These are phyloP conservation scores for Poecile atricapillus DNA, from an alignment of 2,113 vertebrate genomes.

Conservation along the genomic window DNA sequence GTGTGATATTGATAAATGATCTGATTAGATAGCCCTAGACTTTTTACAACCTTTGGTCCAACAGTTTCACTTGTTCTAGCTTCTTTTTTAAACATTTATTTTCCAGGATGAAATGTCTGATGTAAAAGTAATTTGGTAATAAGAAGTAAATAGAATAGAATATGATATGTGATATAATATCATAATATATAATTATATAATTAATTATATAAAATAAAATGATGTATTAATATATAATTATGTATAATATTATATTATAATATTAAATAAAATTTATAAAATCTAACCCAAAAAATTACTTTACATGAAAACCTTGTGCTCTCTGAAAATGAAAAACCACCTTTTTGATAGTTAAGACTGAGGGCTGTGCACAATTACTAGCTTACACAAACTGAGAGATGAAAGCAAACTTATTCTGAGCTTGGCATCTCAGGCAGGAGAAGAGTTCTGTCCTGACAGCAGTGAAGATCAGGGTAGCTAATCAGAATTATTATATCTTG, in stretches of 20 bases:
- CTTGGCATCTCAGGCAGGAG: not conserved
- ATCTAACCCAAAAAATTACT: not conserved
- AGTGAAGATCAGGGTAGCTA: not conserved
- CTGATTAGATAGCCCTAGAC: not conserved
- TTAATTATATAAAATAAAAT: no score
- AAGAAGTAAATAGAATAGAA: not conserved
- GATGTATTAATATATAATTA: no score
- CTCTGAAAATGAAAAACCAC: not conserved
- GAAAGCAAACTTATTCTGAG: not conserved
- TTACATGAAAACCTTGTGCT: not conserved
- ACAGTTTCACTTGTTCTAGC: not conserved
- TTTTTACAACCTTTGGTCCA: not conserved
- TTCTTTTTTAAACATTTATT: not conserved
- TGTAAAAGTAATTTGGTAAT: not conserved
- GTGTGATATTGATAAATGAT: not conserved
- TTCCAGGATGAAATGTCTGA: not conserved
- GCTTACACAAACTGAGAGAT: not conserved
- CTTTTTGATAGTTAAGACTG: not conserved
- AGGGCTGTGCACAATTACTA: not conserved
- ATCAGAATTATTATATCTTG: not conserved
- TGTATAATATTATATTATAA: no score
- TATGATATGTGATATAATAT: no score
- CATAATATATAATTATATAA: no score
- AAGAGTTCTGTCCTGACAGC: not conserved
- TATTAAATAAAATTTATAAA: no score